A percentile compares a stretch with the other conserved stretches of the same genome.
Conservation (phyloP, 2,797 vertebrate species). For the Rallus crepitans region DNA sequence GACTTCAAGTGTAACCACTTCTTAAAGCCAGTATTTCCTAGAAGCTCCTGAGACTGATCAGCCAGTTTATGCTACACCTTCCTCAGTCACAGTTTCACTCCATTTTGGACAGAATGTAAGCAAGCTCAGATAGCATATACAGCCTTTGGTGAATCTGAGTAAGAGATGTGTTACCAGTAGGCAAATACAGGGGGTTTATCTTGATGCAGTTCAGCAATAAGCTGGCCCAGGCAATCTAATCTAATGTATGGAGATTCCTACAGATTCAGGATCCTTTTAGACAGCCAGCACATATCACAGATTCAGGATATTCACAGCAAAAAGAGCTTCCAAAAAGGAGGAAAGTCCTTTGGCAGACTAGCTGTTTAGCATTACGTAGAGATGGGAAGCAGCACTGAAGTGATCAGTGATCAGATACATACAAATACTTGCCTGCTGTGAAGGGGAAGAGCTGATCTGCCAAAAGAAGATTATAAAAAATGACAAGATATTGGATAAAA, state of each 20-base stretch:
- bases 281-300: background rate
- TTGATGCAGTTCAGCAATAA: background rate
- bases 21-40: background rate
- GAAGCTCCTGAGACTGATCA: background rate
- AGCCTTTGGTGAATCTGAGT: background rate
- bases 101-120: background rate
- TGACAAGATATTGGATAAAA: background rate
- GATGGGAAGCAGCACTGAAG: background rate
- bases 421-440: background rate
- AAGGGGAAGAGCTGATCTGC: background rate
- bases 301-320: background rate
- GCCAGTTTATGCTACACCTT: background rate
- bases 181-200: background rate
- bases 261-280: background rate
- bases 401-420: background rate
- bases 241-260: background rate
- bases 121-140: background rate
- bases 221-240: background rate
- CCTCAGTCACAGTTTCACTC: background rate
- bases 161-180: background rate
- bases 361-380: background rate
- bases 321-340: background rate
- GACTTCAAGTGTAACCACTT: background rate
- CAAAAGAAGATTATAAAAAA: background rate
- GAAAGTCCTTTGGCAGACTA: background rate